Conservation (phyloP, 2,113 vertebrate species). For the Labeo catla region DNA sequence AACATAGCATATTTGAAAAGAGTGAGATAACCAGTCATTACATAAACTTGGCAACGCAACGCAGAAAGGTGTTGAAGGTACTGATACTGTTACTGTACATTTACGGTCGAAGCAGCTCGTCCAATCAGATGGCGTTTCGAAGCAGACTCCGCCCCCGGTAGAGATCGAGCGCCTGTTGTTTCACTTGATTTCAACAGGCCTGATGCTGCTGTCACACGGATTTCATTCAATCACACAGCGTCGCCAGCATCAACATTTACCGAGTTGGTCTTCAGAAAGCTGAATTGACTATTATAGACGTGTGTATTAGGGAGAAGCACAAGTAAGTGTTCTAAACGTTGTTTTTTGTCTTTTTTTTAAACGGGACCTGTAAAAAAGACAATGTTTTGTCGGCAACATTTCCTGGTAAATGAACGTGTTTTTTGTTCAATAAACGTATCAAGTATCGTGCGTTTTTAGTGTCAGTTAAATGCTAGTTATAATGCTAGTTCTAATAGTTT, state of each 20-base stretch:
- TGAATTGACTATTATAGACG: background rate
- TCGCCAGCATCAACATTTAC: background rate
- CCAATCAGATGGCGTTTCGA: constrained; percentile 12
- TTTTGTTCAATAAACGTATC: background rate
- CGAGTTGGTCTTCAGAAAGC: background rate
- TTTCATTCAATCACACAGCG: background rate
- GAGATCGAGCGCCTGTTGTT: background rate
- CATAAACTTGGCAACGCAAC: background rate
- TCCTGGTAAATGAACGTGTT: background rate
- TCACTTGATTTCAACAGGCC: background rate
- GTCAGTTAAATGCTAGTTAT: background rate
- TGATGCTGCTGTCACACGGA: background rate
- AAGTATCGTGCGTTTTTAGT: background rate
- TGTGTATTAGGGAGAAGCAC: background rate
- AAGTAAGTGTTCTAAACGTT: background rate
- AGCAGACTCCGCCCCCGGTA: constrained; percentile 1
- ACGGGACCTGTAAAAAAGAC: background rate
- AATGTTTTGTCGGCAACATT: background rate
- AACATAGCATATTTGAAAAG: background rate
- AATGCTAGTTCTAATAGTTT: background rate
- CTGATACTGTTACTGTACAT: background rate
- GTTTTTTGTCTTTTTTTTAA: background rate
- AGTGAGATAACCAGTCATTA: background rate
- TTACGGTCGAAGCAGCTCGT: background rate
- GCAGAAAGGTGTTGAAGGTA: background rate